Evolutionary conservation across 2,888 invertebrate species (phyloP).

Genomic region (Slavum lentiscoides): DNA sequence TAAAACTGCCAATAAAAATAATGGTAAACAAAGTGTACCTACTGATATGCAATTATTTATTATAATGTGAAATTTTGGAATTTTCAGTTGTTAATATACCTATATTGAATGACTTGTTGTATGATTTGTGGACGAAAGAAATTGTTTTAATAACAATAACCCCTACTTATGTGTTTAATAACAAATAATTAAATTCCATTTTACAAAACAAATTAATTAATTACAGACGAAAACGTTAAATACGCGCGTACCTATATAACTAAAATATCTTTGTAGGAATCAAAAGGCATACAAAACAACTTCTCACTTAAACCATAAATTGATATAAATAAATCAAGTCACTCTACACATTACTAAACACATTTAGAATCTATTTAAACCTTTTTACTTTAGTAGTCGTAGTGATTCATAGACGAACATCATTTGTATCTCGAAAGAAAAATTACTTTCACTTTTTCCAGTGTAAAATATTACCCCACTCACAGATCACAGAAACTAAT

Average conservation of each 20-base stretch:
- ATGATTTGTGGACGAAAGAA: no score
- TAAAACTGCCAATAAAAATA: no score
- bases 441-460: conserved; percentile 21
- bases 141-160: no score
- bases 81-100: no score
- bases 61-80: no score
- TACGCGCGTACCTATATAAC: background rate
- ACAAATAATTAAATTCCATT: no score
- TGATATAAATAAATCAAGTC: conserved; percentile 28
- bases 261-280: background rate
- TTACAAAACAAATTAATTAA: background rate
- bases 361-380: conserved; percentile 26
- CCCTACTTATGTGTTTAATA: no score
- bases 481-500: conserved; percentile 13
- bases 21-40: no score
- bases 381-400: conserved; percentile 18
- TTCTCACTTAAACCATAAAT: background rate
- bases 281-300: background rate
- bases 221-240: background rate
- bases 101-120: no score
- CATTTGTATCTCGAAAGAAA: conserved; percentile 24
- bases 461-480: conserved; percentile 13
- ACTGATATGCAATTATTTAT: no score
- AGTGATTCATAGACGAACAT: conserved; percentile 27
- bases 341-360: conserved; percentile 10